Evolutionary conservation across 2,113 vertebrate genomes (phyloP).

Genomic region (Thymallus thymallus): DNA sequence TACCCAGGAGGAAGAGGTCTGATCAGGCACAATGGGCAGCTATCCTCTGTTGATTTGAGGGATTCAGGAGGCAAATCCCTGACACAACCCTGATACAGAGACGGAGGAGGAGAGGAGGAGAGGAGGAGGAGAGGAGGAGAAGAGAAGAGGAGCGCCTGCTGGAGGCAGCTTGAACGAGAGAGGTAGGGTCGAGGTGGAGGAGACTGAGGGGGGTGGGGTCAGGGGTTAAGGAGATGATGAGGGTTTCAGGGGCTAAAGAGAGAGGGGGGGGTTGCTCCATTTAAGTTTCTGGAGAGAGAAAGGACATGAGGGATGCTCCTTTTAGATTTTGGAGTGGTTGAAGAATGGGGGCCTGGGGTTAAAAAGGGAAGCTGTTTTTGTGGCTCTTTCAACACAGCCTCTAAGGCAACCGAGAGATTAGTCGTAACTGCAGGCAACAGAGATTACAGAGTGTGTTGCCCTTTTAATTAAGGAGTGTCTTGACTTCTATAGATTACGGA

Average conservation of each 20-base stretch:
- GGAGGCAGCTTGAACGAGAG: background rate
- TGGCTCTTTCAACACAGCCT: too few relatives aligned
- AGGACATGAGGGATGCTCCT: background rate
- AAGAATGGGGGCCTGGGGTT: background rate
- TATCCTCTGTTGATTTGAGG: conserved; percentile 78
- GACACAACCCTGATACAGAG: conserved; percentile 68
- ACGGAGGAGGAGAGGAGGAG: background rate
- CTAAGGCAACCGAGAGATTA: too few relatives aligned
- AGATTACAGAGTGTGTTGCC: too few relatives aligned
- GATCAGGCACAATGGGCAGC: conserved; percentile 77
- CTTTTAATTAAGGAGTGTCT: too few relatives aligned
- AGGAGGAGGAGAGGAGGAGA: too few relatives aligned
- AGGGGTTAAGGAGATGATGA: background rate
- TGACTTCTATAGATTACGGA: too few relatives aligned
- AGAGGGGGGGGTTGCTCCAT: background rate
- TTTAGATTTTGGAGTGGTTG: background rate
- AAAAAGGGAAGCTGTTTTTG: background rate
- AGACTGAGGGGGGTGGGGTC: background rate
- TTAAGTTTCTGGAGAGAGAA: background rate
- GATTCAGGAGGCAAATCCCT: conserved; percentile 74
- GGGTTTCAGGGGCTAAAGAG: background rate
- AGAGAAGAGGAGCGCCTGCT: too few relatives aligned
- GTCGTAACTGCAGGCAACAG: too few relatives aligned
- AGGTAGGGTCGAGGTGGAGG: background rate
- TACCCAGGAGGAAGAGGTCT: conserved; percentile 76